Evolutionary conservation across 2,888 invertebrate species (phyloP), one percentile per base, ranked within the genome.

Genomic region (Alentia gelatinosa): DNA sequence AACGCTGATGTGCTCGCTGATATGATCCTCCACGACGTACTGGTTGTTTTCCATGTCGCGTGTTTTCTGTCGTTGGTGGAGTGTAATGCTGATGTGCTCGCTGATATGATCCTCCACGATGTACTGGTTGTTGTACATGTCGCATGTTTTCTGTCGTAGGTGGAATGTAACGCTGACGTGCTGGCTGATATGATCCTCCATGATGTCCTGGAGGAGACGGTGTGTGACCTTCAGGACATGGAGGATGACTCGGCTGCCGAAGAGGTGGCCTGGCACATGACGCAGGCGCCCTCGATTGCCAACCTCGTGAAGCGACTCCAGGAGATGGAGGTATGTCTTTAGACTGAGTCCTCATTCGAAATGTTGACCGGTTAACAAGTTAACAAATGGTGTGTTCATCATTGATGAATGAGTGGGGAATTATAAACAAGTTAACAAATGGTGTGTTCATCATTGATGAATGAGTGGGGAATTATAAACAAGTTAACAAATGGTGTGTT

Each of bases 321-420:
- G 84, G 93, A 95, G 56, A 95, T 95, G 94, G 95, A 95, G 95
- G 95, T 95, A 75, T 39, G 89, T 42, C 47, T 47, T 47, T 9
- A 50, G 15, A 9, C 42, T 42, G 7, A 42, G n/a, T n/a, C n/a
- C n/a, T n/a, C n/a, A n/a, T n/a, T n/a, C n/a, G n/a, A n/a, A n/a
- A n/a, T 84, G 30, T 19, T 12, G 1, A 56, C 56, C 63, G 23
- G 30, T 30, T 26, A 0, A 50, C 56, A 50, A 50, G n/a, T n/a
- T n/a, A n/a, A n/a, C n/a, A n/a, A n/a, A n/a, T n/a, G n/a, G n/a
- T n/a, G 23, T 89, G n/a, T n/a, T n/a, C n/a, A n/a, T n/a, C n/a
- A n/a, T n/a, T n/a, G n/a, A n/a, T n/a, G n/a, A n/a, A n/a, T n/a
- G n/a, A n/a, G n/a, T n/a, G n/a, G n/a, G n/a, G n/a, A n/a, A n/a